These are phyloP conservation scores for Semotilus atromaculatus DNA, from an alignment of 2,797 vertebrate species.

Conservation along the genomic window DNA sequence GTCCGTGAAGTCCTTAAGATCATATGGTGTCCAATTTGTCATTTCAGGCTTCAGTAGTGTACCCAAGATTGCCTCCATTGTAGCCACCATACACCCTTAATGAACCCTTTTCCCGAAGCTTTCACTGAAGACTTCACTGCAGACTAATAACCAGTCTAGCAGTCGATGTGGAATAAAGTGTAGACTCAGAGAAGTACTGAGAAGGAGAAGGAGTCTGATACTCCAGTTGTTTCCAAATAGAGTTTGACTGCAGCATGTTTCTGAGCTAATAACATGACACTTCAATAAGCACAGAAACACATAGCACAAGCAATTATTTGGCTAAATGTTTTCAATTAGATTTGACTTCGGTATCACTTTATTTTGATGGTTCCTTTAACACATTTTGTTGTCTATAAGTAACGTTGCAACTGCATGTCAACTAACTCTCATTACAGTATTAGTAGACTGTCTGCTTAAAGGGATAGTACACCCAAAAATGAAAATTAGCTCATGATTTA, in stretches of 20 bases:
- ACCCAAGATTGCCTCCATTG: not conserved
- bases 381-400: too few species aligned
- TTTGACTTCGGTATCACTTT: not conserved
- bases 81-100: not conserved
- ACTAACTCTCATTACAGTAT: too few species aligned
- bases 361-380: too few species aligned
- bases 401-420: too few species aligned
- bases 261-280: not conserved
- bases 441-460: too few species aligned
- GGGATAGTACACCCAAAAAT: too few species aligned
- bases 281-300: not conserved
- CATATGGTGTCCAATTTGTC: constrained; percentile 8
- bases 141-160: not conserved
- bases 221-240: not conserved
- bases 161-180: not conserved
- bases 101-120: not conserved
- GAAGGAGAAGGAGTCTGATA: not conserved
- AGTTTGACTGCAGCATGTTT: not conserved
- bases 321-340: not conserved
- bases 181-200: not conserved
- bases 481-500: too few species aligned
- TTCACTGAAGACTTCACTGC: not conserved
- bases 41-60: constrained; percentile 4
- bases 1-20: not conserved
- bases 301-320: not conserved